These are phyloP conservation scores for Panthera leo DNA, from an alignment of 2,113 vertebrate species.

Conservation along the genomic window DNA sequence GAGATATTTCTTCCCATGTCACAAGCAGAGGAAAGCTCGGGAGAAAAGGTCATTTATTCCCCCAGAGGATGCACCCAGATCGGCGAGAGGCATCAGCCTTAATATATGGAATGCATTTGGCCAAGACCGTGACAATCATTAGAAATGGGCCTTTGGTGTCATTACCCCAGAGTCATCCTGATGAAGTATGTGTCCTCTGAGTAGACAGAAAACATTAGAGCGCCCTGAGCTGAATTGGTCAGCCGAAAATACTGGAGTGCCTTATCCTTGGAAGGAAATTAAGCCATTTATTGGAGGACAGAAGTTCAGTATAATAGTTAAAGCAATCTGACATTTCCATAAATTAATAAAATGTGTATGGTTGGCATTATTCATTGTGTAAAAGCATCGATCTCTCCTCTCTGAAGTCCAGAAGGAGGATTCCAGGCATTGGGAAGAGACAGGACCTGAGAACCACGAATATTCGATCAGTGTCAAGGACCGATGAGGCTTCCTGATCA, in stretches of 20 bases:
- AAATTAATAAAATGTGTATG: background rate
- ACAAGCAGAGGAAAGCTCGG: background rate
- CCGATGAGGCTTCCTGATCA: accelerated
- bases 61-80: constrained; percentile 40
- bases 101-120: constrained; percentile 77
- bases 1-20: background rate
- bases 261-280: constrained; percentile 82
- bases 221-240: constrained; percentile 79
- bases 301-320: constrained; percentile 65
- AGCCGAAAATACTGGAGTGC: constrained; percentile 72
- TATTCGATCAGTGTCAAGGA: background rate
- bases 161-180: constrained; percentile 73
- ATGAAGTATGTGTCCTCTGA: constrained; percentile 77
- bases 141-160: constrained; percentile 78
- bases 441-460: background rate
- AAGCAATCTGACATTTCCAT: constrained; percentile 74
- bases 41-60: constrained; percentile 57
- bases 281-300: constrained; percentile 80
- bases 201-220: constrained; percentile 66
- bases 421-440: background rate
- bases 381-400: background rate
- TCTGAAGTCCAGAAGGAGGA: background rate
- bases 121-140: constrained; percentile 72
- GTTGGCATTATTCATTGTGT: background rate
- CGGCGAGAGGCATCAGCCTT: constrained; percentile 58